Evolutionary conservation across 2,113 vertebrate species (phyloP), one percentile per base, ranked within the genome.

Genomic region (Spea multiplicata): DNA sequence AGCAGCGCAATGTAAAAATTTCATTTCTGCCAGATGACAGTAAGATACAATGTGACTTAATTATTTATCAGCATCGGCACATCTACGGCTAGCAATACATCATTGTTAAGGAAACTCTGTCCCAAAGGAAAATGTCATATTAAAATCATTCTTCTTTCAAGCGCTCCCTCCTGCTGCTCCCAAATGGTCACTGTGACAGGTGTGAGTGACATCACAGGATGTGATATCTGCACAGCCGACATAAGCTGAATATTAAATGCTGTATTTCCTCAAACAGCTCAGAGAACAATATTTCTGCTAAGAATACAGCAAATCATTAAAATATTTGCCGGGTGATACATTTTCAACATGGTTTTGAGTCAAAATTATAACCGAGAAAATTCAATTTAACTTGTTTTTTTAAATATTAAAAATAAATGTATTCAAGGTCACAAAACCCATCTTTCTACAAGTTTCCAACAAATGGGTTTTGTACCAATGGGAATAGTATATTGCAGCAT

Each of bases 41-140:
- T 66, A 73, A 55, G 69, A 46, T 30, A 16, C 69, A 71, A 71
- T 53, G 17, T 59, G 13, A 44, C 45, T 80, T 46, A 73, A 73
- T 76, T 68, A 59, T 76, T 69, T 76, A 76, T 68, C 74, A 75
- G 62, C 61, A 75, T 45, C 44, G 48, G 48, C 57, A 48, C 71
- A 66, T 80, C 71, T 59, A 57, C 45, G n/a, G 46, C 44, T 49
- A 50, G 71, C 48, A 10, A 80, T 80, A 73, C 70, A 80, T 80
- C 71, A 80, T 68, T n/a, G 64, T 74, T 74, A 67, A 47, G 44
- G 64, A 67, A 80, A 30, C 14, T 44, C 52, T 14, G 68, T 62
- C 69, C 16, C 59, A 71, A 78, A 72, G 69, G 76, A 71, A 45
- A 71, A 72, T 44, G 13, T 80, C 46, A 45, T 73, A 74, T 73